phyloP scores from a whole-genome alignment of 2,797 vertebrate genomes.

The Dendrocincla fuliginosa region DNA sequence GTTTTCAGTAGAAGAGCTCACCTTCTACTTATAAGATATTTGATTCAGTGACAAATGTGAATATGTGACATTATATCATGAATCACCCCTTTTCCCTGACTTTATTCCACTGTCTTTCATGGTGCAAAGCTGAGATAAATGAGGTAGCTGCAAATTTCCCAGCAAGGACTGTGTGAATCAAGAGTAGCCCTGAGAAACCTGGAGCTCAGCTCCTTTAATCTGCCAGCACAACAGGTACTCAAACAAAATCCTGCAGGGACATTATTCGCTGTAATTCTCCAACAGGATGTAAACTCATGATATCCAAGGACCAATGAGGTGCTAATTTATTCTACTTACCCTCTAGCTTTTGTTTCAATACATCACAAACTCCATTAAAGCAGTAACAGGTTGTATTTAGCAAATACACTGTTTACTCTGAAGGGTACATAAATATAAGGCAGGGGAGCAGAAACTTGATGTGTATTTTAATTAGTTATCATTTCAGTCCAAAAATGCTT shows the following conservation, averaged over 20 bases:
- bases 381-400: background rate
- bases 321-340: background rate
- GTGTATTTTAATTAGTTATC: conserved; percentile 7
- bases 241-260: background rate
- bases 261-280: background rate
- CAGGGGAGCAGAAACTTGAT: background rate
- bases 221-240: background rate
- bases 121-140: background rate
- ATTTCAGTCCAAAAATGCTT: background rate
- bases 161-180: background rate
- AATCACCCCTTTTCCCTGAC: background rate
- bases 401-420: background rate
- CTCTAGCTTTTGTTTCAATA: background rate
- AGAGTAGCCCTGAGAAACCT: background rate
- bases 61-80: background rate
- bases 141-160: background rate
- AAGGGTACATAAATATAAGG: background rate
- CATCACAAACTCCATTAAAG: background rate
- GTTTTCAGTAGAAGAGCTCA: background rate
- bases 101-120: background rate
- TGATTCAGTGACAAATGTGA: background rate
- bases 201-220: background rate
- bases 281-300: background rate
- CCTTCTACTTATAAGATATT: background rate
- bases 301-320: background rate